Evolutionary conservation across 2,888 invertebrate species (phyloP), one percentile per base, ranked within the genome.

Genomic region (Trypoxylon attenuatum): DNA sequence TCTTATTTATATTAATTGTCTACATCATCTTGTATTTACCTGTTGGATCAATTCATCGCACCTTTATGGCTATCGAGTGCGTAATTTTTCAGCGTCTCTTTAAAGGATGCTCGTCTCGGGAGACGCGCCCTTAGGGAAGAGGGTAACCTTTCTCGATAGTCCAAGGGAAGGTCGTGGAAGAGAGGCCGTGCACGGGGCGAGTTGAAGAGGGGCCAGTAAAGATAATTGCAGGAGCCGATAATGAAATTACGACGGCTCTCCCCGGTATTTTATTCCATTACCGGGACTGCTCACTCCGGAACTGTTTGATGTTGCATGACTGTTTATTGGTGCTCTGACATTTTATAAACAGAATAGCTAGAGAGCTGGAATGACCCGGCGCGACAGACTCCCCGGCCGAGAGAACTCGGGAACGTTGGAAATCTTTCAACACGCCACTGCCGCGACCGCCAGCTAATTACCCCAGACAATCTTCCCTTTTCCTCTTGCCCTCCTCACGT

Each of bases 291-390:
- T 60, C 59, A 47, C 57, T 72, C 58, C 54, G 63, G 69, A 69
- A 76, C 66, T 80, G 84, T 79, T 87, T 86, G 87, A 87, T 86
- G 87, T 88, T 83, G 87, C 88, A 84, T 88, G 88, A 84, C 86
- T 89, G 89, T 89, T 89, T 89, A 89, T 89, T 86, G 88, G 87
- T 83, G 83, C 81, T 78, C 84, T 89, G 89, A 89, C 89, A 89
- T 89, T 89, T 89, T 84, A 82, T 82, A 83, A 86, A 84, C 82
- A 81, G 73, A 71, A 70, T 58, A 60, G 64, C 73, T 70, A 54
- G 63, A 64, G 46, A 18, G 65, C 66, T 42, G 63, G 70, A 54
- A 69, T 63, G 54, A 64, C 62, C 56, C 22, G 58, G 71, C 66
- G 61, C 61, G 62, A 59, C 62, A 47, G 52, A 57, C 52, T 42